Base-by-base conservation (phyloP, 2,113 vertebrate genomes). In the Actinemys pallida region DNA sequence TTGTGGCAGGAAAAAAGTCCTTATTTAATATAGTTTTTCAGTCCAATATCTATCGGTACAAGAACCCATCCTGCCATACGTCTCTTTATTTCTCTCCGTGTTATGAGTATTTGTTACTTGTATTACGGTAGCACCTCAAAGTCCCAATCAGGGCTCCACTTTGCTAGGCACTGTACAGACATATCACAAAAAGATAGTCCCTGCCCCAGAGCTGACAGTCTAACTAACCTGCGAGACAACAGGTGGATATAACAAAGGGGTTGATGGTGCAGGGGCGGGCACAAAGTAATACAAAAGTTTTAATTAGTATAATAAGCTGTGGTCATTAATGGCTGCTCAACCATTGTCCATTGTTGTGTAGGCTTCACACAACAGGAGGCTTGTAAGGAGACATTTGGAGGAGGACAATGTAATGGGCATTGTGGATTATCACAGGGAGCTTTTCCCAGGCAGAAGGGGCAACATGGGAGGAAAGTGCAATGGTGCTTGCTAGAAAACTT, bases 1-100 rank as follows among this genome's bases (percentile, higher is more conserved):
- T 88, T 90, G 92, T 95, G 87, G 92, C 90, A 95, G 62, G 89
- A 94, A 95, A 90, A 62, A 93, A 65, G 4, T 2, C 65, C 65
- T 20, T 69, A n/a, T 87, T 94, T 92, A 90, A 94, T 95, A 56
- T 24, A 57, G 87, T 84, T 62, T 13, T 75, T 93, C 92, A 95
- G 87, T 86, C 65, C 95, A 75, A 13, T 42, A 59, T 81, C 0
- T 0, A 90, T 79, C 65, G 50, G 75, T 49, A 94, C 35, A 39
- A 80, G 56, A 91, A 69, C 53, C 96, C 83, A 95, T 96, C 88
- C 86, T 95, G 83, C 62, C 83, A 54, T 52, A 87, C 47, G 11
- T 85, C 94, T 95, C 72, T 59, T 65, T 91, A 72, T 83, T 94
- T 94, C 5, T 45, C 92, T 24, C 89, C n/a, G 25, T 79, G 57